These are phyloP conservation scores for Neosilurus mollespiculum DNA, from an alignment of 2,797 vertebrate species.

Conservation along the genomic window DNA sequence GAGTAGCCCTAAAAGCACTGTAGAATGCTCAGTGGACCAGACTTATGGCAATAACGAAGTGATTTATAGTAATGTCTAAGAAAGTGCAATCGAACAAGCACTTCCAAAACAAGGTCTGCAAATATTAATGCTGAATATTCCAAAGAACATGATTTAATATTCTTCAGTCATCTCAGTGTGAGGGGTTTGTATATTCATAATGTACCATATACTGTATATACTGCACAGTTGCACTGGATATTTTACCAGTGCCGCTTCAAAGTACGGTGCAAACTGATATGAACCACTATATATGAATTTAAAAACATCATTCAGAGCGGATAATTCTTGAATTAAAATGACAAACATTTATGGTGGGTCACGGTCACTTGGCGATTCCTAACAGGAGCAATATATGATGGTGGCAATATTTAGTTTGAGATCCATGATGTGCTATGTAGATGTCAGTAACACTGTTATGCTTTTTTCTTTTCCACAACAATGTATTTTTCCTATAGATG, in stretches of 20 bases:
- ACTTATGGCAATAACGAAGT: background rate
- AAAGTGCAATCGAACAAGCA: slow-evolving; percentile 4
- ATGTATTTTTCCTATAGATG: background rate
- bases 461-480: background rate
- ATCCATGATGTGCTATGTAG: background rate
- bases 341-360: too few relatives aligned
- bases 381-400: background rate
- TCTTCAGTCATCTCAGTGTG: too few relatives aligned
- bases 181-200: too few relatives aligned
- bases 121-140: background rate
- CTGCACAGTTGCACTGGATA: too few relatives aligned
- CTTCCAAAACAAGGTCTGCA: background rate
- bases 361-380: background rate
- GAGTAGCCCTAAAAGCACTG: slow-evolving; percentile 19
- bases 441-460: background rate
- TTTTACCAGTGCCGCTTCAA: too few relatives aligned
- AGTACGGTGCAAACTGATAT: too few relatives aligned
- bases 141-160: too few relatives aligned
- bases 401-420: slow-evolving; percentile 4
- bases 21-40: background rate
- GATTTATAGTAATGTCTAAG: slow-evolving; percentile 19
- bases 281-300: too few relatives aligned
- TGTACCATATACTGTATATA: too few relatives aligned
- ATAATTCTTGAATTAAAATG: too few relatives aligned
- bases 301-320: too few relatives aligned